Evolutionary conservation across 2,888 invertebrate genomes (phyloP).

Genomic region (Listrodromus nycthemerus): DNA sequence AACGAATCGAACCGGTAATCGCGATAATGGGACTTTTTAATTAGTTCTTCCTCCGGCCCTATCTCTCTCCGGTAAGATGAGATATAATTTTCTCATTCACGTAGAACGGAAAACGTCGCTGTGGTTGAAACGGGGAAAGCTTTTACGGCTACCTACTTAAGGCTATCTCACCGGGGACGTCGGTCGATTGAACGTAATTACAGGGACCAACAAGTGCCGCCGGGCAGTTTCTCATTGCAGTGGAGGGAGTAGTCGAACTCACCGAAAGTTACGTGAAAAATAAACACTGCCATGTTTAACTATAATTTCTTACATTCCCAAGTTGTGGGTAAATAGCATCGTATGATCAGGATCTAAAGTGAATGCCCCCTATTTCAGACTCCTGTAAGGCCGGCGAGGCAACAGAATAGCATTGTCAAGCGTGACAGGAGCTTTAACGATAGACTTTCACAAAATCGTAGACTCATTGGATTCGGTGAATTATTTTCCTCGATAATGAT

Average conservation of each 20-base stretch:
- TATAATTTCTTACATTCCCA: background rate
- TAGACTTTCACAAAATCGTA: no score
- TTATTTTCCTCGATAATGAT: no score
- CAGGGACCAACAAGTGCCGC: slow-evolving; percentile 39
- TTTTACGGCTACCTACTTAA: slow-evolving; percentile 28
- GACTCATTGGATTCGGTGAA: no score
- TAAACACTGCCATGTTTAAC: background rate
- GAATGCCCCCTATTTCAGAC: no score
- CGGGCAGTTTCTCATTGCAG: slow-evolving; percentile 24
- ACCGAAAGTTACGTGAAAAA: background rate
- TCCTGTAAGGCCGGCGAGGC: no score
- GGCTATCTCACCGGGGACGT: slow-evolving; percentile 36
- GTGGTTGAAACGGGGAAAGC: background rate
- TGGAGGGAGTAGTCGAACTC: slow-evolving; percentile 10
- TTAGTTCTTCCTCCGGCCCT: slow-evolving; percentile 26
- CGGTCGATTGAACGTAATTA: slow-evolving; percentile 54
- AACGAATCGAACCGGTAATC: slow-evolving; percentile 38
- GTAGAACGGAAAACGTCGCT: slow-evolving; percentile 36
- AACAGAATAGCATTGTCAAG: no score
- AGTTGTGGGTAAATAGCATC: no score
- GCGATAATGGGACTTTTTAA: slow-evolving; percentile 55
- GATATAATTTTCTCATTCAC: slow-evolving; percentile 30
- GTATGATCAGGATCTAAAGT: no score
- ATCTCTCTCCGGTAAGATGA: slow-evolving; percentile 9
- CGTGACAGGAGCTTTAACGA: no score